Evolutionary conservation across 2,113 vertebrate genomes (phyloP), one percentile per base, ranked within the genome.

Genomic region (Carassius auratus): DNA sequence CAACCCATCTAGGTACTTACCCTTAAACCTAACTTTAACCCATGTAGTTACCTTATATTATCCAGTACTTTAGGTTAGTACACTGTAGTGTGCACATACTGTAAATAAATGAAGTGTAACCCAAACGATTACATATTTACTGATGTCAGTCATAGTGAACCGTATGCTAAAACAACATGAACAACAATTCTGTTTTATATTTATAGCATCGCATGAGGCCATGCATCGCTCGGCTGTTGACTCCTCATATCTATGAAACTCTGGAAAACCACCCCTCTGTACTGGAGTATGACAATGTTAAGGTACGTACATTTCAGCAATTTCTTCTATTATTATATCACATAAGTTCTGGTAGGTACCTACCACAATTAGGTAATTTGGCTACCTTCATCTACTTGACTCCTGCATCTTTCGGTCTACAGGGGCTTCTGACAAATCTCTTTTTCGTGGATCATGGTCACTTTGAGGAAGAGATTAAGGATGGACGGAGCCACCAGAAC

Each of bases 201-300:
- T 26, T 98, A 0, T 90, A 99, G 98, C 97, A 99, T 90, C 97
- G 97, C 55, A 99, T 99, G 97, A 94, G 97, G 73, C 97, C 97
- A 86, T 96, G 98, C 83, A 99, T 99, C 50, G 97, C 98, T 73
- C 91, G 87, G 42, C 96, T 99, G 66, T 92, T 99, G 90, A 96
- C 94, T 19, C 97, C 97, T 59, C 96, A 98, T 88, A 96, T 99
- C 90, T 99, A 99, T 86, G 64, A 91, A 62, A 91, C 96, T 26
- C 91, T 99, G 86, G 94, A 97, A 91, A 99, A 99, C 86, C 97
- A 98, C 88, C 94, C 96, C 4, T 97, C 96, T 88, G 97, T 99
- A 61, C 90, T 96, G 81, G 85, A 94, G n/a, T 99, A 97, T 50
- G 97, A 97, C 50, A 95, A 95, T 89, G 93, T 99, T 90, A 97